Percentiles rank a stretch among this genome's conserved stretches.
Conservation (phyloP, 2,113 vertebrate species). For the Camelus bactrianus region DNA sequence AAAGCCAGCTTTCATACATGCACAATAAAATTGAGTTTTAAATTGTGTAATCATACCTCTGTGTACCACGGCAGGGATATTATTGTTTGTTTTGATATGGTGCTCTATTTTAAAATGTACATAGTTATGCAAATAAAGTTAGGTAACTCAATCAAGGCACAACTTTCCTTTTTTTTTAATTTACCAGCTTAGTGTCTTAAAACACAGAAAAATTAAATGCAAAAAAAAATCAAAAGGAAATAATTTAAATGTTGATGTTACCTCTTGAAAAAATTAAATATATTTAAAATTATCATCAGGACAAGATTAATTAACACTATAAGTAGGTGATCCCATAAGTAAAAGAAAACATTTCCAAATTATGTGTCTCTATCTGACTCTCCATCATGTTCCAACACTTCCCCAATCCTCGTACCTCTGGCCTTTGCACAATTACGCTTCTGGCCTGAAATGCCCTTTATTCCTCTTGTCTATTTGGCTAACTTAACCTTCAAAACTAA, state of each 20-base stretch:
- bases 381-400: background rate
- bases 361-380: background rate
- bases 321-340: background rate
- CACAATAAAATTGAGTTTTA: slow-evolving; percentile 77
- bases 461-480: background rate
- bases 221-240: slow-evolving; percentile 15
- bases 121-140: slow-evolving; percentile 74
- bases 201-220: slow-evolving; percentile 14
- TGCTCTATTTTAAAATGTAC: slow-evolving; percentile 70
- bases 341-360: slow-evolving; percentile 22
- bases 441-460: background rate
- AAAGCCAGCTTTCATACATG: slow-evolving; percentile 65
- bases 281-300: slow-evolving; percentile 54
- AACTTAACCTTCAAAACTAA: background rate
- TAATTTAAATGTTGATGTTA: background rate
- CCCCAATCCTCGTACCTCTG: background rate
- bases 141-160: slow-evolving; percentile 61
- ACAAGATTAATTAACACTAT: slow-evolving; percentile 30
- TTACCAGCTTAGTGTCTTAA: slow-evolving; percentile 19
- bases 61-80: slow-evolving; percentile 61
- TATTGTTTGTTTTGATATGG: slow-evolving; percentile 77
- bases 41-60: slow-evolving; percentile 74
- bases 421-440: background rate
- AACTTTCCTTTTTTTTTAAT: background rate
- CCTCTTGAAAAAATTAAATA: slow-evolving; percentile 35